A percentile compares a stretch with the other conserved stretches of the same genome.
Evolutionary conservation across 2,113 vertebrate species (phyloP).

Genomic region (Brachypteracias leptosomus): DNA sequence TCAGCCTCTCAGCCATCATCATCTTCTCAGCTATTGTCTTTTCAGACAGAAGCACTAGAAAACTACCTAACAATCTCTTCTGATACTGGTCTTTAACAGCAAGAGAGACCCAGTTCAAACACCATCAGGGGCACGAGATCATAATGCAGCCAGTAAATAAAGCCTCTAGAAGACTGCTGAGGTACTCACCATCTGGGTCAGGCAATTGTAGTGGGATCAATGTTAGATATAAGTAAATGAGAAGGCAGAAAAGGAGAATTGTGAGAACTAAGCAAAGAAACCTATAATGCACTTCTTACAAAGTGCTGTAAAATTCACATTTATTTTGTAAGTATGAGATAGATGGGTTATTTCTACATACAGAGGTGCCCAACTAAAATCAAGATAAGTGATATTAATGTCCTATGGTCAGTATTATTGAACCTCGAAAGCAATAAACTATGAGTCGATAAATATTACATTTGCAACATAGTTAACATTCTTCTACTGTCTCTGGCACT

Average conservation of each 20-base stretch:
- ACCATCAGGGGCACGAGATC: neutral
- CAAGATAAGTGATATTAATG: slow-evolving; percentile 83
- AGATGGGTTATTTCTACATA: slow-evolving; percentile 76
- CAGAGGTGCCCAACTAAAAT: slow-evolving; percentile 76
- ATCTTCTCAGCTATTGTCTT: neutral
- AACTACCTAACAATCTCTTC: neutral
- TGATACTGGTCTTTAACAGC: neutral
- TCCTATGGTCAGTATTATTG: slow-evolving; percentile 83
- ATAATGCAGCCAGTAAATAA: neutral
- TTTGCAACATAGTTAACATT: slow-evolving; percentile 83
- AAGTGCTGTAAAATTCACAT: slow-evolving; percentile 70
- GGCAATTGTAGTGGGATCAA: neutral
- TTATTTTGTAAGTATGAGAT: slow-evolving; percentile 73
- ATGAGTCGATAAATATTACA: slow-evolving; percentile 85
- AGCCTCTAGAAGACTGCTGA: neutral
- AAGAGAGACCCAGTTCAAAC: neutral
- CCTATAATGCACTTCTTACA: slow-evolving; percentile 43
- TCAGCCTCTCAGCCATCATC: neutral
- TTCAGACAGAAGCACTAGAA: neutral
- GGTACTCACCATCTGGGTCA: neutral
- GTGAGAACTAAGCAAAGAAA: slow-evolving; percentile 16
- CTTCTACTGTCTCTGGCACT: slow-evolving; percentile 80
- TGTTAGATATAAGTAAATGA: neutral
- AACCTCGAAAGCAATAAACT: slow-evolving; percentile 82
- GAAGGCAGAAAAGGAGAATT: slow-evolving; percentile 8